Base-by-base conservation (phyloP, 1,140 invertebrate genomes). In the Drosophila ercepeae region DNA sequence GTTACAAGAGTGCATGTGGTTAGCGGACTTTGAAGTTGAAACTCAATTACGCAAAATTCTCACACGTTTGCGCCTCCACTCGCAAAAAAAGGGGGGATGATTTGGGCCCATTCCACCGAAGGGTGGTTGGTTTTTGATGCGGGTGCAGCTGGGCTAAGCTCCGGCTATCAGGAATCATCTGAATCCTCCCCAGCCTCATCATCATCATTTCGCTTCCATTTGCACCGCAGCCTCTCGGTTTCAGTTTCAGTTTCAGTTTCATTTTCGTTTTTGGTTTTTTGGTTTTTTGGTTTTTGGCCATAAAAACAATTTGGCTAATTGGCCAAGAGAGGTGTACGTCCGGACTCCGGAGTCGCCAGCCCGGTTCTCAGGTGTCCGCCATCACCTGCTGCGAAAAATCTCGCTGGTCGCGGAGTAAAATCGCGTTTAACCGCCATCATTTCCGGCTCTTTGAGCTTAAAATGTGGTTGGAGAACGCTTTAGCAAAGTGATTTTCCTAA, bases 41-140 rank as follows among this genome's bases (percentile, higher is more conserved):
- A 88, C 82, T 88, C 82, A 88, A 88, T 88, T 88, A 88, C 83
- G 69, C 73, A 82, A 88, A 88, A 88, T 88, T 82, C 78, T 88
- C 82, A 88, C 82, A 88, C 82, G 82, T 88, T 88, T 64, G 69
- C 83, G 71, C 77, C 57, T 51, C 21, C 36, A 16, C 23, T 32
- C 9, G 9, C 9, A 32, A 18, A 51, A 51, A 42, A 18, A 2
- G 16, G 48, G 44, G 27, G 57, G 29, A 0, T 4, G 5, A 3
- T 3, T 18, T 42, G 5, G 16, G 16, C 8, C 16, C 36, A 14
- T 13, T 36, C 27, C 27, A 2, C 27, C 7, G n/a, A 4, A 4
- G 29, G 16, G 29, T 8, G 36, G 25, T n/a, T 18, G 52, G 39
- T 29, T 53, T 51, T 82, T 88, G 73, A 88, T 86, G 81, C 81